phyloP scores from a whole-genome alignment of 2,113 vertebrate genomes.

The Varanus salvator region DNA sequence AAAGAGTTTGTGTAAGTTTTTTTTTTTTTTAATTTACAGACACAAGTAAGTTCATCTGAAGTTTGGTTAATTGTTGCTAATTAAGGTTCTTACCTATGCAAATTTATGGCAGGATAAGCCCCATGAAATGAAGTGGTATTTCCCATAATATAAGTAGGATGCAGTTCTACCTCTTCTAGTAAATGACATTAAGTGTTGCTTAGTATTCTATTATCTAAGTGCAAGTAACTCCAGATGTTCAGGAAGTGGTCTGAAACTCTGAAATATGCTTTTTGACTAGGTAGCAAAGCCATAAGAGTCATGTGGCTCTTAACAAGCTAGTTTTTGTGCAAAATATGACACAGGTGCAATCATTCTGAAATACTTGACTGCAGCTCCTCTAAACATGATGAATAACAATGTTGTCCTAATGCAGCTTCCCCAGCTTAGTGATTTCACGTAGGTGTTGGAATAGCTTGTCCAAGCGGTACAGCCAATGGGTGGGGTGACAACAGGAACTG shows the following conservation, averaged over 20 bases:
- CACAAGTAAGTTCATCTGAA: neutral
- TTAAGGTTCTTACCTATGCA: neutral
- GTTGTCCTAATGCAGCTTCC: slow-evolving; percentile 5
- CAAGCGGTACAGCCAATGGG: no score
- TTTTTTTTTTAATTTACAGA: neutral
- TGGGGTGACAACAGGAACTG: neutral
- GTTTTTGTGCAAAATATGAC: neutral
- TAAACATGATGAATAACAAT: neutral
- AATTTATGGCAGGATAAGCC: neutral
- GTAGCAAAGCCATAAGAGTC: neutral
- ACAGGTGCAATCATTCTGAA: neutral
- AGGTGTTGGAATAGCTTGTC: neutral
- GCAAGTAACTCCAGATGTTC: neutral
- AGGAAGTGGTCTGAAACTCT: neutral
- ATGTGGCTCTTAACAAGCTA: neutral
- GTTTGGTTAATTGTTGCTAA: neutral
- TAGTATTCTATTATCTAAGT: neutral
- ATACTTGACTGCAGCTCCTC: neutral
- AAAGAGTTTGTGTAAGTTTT: neutral
- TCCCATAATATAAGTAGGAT: neutral
- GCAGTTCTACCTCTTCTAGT: neutral
- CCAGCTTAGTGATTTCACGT: neutral
- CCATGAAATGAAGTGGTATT: neutral
- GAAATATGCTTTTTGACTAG: neutral
- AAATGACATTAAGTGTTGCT: neutral